phyloP scores from a whole-genome alignment of 2,113 vertebrate species.

The Callorhinus ursinus region DNA sequence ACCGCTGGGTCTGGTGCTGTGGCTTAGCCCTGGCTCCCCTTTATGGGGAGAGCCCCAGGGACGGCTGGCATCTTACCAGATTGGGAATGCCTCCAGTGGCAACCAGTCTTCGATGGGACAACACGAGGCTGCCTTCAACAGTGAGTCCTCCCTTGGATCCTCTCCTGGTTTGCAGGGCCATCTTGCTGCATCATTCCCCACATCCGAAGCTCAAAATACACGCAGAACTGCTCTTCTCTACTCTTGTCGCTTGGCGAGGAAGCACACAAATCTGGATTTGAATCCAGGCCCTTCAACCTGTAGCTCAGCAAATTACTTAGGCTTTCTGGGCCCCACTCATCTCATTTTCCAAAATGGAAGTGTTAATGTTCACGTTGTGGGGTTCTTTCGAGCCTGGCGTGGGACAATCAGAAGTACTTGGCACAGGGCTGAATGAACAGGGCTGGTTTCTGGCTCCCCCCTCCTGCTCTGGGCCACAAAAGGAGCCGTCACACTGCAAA shows the following conservation, averaged over 20 bases:
- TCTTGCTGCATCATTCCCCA: neutral
- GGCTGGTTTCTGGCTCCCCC: neutral
- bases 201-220: neutral
- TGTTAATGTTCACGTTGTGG: neutral
- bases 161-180: neutral
- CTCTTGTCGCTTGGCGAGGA: too few relatives aligned
- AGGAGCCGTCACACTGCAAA: neutral
- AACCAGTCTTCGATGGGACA: neutral
- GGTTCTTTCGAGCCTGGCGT: neutral
- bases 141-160: neutral
- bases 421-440: neutral
- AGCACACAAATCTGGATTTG: neutral
- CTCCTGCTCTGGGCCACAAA: neutral
- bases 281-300: neutral
- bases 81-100: neutral
- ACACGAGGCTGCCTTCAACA: neutral
- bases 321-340: neutral
- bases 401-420: neutral
- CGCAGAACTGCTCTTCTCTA: neutral
- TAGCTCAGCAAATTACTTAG: neutral
- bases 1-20: accelerated
- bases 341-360: neutral
- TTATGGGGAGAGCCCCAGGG: accelerated
- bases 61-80: neutral
- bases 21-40: accelerated